These are phyloP conservation scores for Drosophila prostipennis DNA, from an alignment of 2,888 invertebrate species.

Conservation along the genomic window DNA sequence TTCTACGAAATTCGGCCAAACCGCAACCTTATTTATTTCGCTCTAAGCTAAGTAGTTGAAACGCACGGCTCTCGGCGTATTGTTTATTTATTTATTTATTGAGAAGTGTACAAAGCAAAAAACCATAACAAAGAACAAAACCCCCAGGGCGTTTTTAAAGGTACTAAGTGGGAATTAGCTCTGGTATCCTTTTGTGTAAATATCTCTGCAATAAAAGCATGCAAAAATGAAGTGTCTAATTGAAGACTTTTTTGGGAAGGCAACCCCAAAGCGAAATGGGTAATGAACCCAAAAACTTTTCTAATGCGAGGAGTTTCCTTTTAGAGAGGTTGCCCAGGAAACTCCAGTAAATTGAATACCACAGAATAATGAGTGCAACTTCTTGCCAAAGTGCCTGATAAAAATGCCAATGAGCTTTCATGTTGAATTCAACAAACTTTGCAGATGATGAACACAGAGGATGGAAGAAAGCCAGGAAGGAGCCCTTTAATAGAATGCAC, in stretches of 20 bases:
- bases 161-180: conserved; percentile 14
- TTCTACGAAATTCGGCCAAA: conserved; percentile 43
- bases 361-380: conserved; percentile 11
- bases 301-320: conserved; percentile 3
- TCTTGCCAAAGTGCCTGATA: conserved; percentile 7
- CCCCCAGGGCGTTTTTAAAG: conserved; percentile 33
- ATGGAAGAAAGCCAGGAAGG: background rate
- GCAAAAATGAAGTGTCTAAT: conserved; percentile 53
- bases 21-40: conserved; percentile 59
- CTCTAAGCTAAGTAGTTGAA: conserved; percentile 64
- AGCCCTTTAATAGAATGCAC: background rate
- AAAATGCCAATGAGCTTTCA: conserved; percentile 4
- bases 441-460: background rate
- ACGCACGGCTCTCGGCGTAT: conserved; percentile 35
- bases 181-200: conserved; percentile 50
- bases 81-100: conserved; percentile 73
- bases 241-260: conserved; percentile 38
- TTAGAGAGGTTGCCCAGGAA: background rate
- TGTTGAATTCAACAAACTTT: conserved; percentile 9
- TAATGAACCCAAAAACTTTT: conserved; percentile 30
- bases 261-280: conserved; percentile 1
- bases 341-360: conserved; percentile 1
- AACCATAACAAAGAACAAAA: conserved; percentile 28
- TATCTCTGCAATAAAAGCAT: conserved; percentile 65
- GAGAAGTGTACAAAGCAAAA: conserved; percentile 68